phyloP scores from a whole-genome alignment of 2,113 vertebrate species.

The Cochlearius cochlearius region DNA sequence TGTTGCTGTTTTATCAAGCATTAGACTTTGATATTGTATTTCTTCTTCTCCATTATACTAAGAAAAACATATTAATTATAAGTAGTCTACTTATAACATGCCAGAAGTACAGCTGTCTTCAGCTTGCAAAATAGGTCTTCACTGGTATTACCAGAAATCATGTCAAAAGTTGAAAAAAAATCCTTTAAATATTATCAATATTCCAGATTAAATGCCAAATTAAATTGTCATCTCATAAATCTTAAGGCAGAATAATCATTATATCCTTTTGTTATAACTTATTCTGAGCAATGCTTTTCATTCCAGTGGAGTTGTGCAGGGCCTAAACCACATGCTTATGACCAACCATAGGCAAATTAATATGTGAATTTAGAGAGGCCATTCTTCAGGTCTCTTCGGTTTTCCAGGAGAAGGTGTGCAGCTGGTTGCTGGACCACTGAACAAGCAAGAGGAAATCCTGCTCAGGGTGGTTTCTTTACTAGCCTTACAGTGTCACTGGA shows the following conservation, averaged over 20 bases:
- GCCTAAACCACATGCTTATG: neutral
- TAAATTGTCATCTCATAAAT: neutral
- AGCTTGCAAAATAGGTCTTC: neutral
- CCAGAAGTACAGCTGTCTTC: neutral
- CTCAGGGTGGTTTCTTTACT: neutral
- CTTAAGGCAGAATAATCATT: neutral
- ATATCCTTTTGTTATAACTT: neutral
- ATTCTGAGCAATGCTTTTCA: neutral
- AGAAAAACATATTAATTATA: neutral
- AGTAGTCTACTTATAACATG: neutral
- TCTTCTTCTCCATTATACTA: neutral
- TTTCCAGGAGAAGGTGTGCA: neutral
- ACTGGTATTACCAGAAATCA: neutral
- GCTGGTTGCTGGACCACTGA: neutral
- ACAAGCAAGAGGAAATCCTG: neutral
- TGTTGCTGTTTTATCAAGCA: neutral
- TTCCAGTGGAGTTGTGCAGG: fast-evolving
- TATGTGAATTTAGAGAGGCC: neutral
- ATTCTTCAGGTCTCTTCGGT: fast-evolving
- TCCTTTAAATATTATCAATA: neutral
- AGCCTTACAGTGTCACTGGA: neutral
- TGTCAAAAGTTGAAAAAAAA: neutral
- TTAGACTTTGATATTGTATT: neutral
- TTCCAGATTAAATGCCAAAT: neutral
- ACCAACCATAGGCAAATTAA: neutral